Evolutionary conservation across 2,797 vertebrate genomes (phyloP), one percentile per base, ranked within the genome.

Genomic region (Ctenopoma kingsleyae): DNA sequence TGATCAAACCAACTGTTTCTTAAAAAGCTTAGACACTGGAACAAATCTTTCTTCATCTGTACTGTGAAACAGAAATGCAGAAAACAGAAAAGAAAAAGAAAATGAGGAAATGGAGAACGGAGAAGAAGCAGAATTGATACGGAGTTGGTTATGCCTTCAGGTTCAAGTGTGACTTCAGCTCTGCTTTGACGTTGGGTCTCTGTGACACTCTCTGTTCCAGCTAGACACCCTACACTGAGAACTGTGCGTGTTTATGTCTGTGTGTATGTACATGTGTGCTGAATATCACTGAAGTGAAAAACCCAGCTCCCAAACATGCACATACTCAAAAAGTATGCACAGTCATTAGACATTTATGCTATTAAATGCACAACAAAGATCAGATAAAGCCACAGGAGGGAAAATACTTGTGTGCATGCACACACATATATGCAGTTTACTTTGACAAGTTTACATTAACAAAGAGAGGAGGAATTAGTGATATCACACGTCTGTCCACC

Each of bases 201-300:
- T 72, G 54, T 85, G 84, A 87, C 85, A 85, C 82, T 68, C 64
- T 74, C 68, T 55, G 68, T 58, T 80, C 63, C 68, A 79, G 79
- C 80, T 78, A 76, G 68, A 80, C 73, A 64, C 60, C 72, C 52
- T 35, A 38, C 76, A 53, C 49, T 77, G 80, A 75, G 65, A 67
- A 59, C 60, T 82, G 38, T 48, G 66, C 51, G 48, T 76, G 5
- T 74, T 41, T 54, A 17, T 60, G 32, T 64, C 36, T 53, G 23
- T 69, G 50, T 46, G 44, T 38, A 19, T 54, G 63, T 44, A 9
- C 23, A 13, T 59, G 49, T 60, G 41, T 71, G 68, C 54, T 59
- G 56, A 47, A 54, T 51, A 52, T 36, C 50, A 65, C 50, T 71
- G 58, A 27, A 65, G 50, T 83, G 68, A 81, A 65, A 66, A 77